A percentile compares a stretch with the other conserved stretches of the same genome.
Conservation (phyloP, 1,140 invertebrate genomes). For the Rhopalosiphum padi region DNA sequence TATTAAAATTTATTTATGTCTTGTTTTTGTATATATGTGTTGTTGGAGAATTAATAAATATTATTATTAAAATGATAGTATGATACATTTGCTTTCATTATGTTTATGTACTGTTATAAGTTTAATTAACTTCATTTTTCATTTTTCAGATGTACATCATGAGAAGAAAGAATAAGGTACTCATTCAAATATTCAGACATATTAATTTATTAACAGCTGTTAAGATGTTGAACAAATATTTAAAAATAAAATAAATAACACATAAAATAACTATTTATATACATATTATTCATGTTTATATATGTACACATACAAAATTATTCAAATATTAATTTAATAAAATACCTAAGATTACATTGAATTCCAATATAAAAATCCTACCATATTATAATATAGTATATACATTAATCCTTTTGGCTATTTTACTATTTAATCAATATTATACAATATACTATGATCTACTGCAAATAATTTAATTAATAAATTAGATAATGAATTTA, state of each 20-base stretch:
- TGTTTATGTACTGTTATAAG: neutral
- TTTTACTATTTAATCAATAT: neutral
- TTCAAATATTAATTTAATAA: neutral
- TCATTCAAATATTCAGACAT: neutral
- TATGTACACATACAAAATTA: neutral
- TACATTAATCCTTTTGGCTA: neutral
- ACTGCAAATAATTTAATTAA: neutral
- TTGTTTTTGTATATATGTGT: too few relatives aligned
- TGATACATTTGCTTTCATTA: neutral
- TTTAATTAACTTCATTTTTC: conserved; percentile 59
- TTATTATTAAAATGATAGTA: too few relatives aligned
- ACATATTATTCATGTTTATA: neutral
- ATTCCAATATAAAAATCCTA: neutral
- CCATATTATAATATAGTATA: neutral
- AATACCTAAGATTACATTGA: neutral
- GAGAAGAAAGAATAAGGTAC: conserved; percentile 65
- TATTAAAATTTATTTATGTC: too few relatives aligned
- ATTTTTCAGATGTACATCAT: conserved; percentile 63
- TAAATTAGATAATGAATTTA: neutral
- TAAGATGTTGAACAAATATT: neutral
- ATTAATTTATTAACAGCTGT: neutral
- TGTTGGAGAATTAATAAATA: too few relatives aligned
- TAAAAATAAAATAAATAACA: neutral
- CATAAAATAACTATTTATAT: neutral
- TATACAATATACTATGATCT: neutral